phyloP scores from a whole-genome alignment of 2,113 vertebrate genomes.

The Oceanodroma tethys region DNA sequence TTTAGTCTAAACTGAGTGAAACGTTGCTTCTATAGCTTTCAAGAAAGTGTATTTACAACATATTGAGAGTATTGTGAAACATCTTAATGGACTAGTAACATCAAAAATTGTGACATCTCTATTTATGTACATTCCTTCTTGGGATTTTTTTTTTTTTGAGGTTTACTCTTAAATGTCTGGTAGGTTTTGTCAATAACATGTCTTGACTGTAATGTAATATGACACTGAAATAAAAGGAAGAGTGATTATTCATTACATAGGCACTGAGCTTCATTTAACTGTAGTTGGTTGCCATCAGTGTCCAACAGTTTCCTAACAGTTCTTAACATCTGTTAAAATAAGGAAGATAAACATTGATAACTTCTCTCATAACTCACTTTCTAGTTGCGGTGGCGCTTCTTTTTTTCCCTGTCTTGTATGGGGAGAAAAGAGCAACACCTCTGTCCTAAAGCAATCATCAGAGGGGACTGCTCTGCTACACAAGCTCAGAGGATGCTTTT shows the following conservation, averaged over 20 bases:
- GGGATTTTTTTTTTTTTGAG: neutral
- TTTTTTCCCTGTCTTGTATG: rapidly evolving
- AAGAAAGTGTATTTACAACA: slow-evolving; percentile 15
- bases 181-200: slow-evolving; percentile 66
- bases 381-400: neutral
- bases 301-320: neutral
- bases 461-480: neutral
- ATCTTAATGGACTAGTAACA: neutral
- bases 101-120: neutral
- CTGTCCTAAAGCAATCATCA: neutral
- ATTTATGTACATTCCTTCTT: slow-evolving; percentile 48
- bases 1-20: slow-evolving; percentile 18
- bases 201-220: slow-evolving; percentile 66
- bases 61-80: slow-evolving; percentile 17
- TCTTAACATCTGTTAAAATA: neutral
- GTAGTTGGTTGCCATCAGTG: neutral
- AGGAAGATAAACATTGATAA: neutral
- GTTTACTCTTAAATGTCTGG: slow-evolving; percentile 56
- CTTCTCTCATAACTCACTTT: neutral
- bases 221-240: slow-evolving; percentile 72
- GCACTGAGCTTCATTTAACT: slow-evolving; percentile 53
- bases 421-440: neutral
- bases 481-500: neutral
- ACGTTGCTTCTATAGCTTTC: slow-evolving; percentile 8
- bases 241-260: slow-evolving; percentile 53